Evolutionary conservation across 2,888 invertebrate genomes (phyloP).

Genomic region (Campoplex capitator): DNA sequence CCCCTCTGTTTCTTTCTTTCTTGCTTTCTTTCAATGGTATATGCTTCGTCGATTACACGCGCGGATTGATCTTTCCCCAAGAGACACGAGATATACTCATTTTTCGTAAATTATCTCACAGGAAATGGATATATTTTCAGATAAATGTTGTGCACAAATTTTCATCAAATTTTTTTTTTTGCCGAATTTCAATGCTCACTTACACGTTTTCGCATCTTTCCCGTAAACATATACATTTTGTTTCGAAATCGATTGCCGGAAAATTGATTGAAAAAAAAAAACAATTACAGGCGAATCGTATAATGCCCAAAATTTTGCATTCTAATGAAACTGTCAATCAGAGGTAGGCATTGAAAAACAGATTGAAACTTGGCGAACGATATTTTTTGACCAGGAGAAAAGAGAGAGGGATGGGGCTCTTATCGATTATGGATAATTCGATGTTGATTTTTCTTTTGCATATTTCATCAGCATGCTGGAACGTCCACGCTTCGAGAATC

Average conservation of each 20-base stretch:
- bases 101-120: neutral
- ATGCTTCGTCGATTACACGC: slow-evolving; percentile 9
- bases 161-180: neutral
- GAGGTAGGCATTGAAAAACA: neutral
- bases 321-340: neutral
- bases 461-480: neutral
- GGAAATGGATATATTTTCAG: neutral
- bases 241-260: neutral
- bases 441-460: slow-evolving; percentile 21
- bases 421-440: neutral
- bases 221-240: neutral
- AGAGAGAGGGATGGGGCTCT: neutral
- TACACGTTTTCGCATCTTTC: neutral
- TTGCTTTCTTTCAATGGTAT: slow-evolving; percentile 8
- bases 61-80: neutral
- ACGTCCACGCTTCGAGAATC: neutral
- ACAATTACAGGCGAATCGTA: neutral
- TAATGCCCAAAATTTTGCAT: neutral
- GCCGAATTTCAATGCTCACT: neutral
- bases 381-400: slow-evolving; percentile 2
- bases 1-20: slow-evolving; percentile 1
- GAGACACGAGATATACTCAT: neutral
- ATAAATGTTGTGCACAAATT: too few species aligned
- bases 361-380: neutral
- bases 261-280: neutral